These are phyloP conservation scores for Aegypius monachus DNA, from an alignment of 2,113 vertebrate genomes.

Conservation along the genomic window DNA sequence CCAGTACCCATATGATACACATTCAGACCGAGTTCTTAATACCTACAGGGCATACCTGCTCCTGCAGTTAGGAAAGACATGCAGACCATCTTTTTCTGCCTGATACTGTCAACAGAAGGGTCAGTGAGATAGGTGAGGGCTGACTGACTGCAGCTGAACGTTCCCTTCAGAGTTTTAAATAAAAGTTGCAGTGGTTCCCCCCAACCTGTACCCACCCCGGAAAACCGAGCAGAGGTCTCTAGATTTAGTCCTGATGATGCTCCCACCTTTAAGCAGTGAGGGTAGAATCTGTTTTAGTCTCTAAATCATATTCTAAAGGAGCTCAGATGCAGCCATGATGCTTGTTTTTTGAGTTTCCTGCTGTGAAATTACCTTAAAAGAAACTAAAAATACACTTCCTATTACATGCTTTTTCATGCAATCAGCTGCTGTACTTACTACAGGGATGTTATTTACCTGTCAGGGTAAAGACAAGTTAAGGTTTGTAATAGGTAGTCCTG, in stretches of 20 bases:
- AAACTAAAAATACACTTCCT: background rate
- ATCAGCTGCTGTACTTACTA: background rate
- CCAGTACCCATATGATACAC: background rate
- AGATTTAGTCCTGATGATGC: background rate
- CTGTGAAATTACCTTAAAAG: background rate
- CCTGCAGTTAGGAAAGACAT: background rate
- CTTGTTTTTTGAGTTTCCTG: background rate
- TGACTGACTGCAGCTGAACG: background rate
- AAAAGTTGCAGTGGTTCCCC: background rate
- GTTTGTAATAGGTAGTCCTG: background rate
- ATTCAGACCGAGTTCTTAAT: background rate
- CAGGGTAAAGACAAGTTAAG: background rate
- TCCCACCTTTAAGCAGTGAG: background rate
- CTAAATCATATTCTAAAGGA: background rate
- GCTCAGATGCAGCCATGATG: background rate
- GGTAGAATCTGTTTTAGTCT: background rate
- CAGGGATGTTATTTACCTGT: constrained; percentile 34
- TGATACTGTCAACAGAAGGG: background rate
- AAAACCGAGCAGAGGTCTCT: background rate
- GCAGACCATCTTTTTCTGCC: background rate
- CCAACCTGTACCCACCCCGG: fast-evolving
- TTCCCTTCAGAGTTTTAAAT: background rate
- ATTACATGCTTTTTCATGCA: background rate
- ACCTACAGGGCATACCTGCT: background rate
- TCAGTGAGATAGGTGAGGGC: background rate